These are phyloP conservation scores for Vandiemenella viatica DNA, from an alignment of 2,888 invertebrate species.

Conservation along the genomic window DNA sequence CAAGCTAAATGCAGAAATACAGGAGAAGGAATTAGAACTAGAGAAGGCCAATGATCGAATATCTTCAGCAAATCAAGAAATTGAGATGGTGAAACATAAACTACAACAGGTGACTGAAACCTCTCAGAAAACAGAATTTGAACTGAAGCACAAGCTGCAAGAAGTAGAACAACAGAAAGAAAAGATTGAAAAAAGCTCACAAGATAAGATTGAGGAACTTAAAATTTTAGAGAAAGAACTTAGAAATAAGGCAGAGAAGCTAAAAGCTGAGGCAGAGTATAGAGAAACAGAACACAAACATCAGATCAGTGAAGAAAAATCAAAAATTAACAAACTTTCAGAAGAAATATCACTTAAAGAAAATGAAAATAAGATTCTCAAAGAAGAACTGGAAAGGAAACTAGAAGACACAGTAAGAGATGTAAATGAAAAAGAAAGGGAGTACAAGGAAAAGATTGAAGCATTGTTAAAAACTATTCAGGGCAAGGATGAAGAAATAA, in stretches of 20 bases:
- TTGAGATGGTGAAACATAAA: constrained; percentile 27
- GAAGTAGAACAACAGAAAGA: constrained; percentile 24
- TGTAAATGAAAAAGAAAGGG: constrained; percentile 26
- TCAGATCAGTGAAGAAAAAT: constrained; percentile 6
- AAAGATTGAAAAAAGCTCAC: constrained; percentile 30
- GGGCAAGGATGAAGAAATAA: constrained; percentile 11
- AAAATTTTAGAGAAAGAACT: constrained; percentile 29
- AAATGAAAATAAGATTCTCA: constrained; percentile 36
- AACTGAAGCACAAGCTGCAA: constrained; percentile 20
- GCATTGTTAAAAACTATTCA: too few relatives aligned
- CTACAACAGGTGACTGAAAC: constrained; percentile 29
- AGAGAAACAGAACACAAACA: constrained; percentile 22
- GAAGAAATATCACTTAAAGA: constrained; percentile 38
- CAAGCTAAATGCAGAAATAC: constrained; percentile 38
- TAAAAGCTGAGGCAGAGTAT: constrained; percentile 26
- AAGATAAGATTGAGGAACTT: constrained; percentile 29
- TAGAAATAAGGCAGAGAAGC: constrained; percentile 29
- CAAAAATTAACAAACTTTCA: constrained; percentile 31
- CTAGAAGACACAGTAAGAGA: constrained; percentile 8
- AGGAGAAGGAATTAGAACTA: constrained; percentile 35
- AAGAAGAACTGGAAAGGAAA: constrained; percentile 30
- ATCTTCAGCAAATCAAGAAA: constrained; percentile 17
- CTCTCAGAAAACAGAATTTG: constrained; percentile 19
- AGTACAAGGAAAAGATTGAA: constrained; percentile 33
- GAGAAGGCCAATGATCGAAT: constrained; percentile 22